These are phyloP conservation scores for Chrysolina americana DNA, from an alignment of 2,888 invertebrate species.

Conservation along the genomic window DNA sequence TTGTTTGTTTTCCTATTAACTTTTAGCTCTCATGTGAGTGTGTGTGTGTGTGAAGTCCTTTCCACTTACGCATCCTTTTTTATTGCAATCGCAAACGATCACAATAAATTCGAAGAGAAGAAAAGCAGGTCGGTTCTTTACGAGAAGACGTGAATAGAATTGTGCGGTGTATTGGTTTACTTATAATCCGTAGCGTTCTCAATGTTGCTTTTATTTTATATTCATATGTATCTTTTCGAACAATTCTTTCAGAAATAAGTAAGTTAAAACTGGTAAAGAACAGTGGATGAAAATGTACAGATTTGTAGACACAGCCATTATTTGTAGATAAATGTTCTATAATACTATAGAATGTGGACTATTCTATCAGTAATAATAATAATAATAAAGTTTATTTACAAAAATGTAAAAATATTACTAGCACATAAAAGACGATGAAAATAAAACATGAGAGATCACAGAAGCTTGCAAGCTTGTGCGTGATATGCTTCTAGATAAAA, in stretches of 20 bases:
- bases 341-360: too few species aligned
- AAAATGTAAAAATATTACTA: too few species aligned
- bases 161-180: background rate
- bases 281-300: too few species aligned
- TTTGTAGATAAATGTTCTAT: too few species aligned
- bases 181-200: background rate
- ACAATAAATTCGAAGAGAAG: background rate
- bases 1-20: constrained; percentile 21
- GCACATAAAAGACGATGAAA: too few species aligned
- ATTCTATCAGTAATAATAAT: too few species aligned
- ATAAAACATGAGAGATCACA: too few species aligned
- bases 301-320: too few species aligned
- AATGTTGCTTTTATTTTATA: background rate
- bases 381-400: too few species aligned
- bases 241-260: background rate
- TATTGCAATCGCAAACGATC: constrained; percentile 15
- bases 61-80: constrained; percentile 12
- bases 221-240: background rate
- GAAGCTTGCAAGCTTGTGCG: too few species aligned
- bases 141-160: background rate
- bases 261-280: too few species aligned
- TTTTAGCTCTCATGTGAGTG: constrained; percentile 13
- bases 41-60: constrained; percentile 5
- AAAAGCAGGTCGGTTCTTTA: background rate
- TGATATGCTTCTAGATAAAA: too few species aligned